A percentile compares a stretch with the other conserved stretches of the same genome.
Evolutionary conservation across 2,113 vertebrate species (phyloP).

Genomic region (Dryoscopus gambensis): DNA sequence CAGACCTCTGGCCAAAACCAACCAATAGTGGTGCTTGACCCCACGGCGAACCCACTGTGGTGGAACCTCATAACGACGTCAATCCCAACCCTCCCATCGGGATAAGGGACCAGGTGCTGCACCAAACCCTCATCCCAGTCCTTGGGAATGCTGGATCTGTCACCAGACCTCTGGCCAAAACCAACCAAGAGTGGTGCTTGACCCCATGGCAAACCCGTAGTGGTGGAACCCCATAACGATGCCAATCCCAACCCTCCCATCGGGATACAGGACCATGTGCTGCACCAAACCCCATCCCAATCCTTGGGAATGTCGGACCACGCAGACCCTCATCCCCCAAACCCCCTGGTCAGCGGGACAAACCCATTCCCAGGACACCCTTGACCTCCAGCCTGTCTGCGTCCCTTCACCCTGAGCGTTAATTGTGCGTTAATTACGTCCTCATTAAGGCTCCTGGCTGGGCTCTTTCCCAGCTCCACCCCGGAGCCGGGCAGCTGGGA

Average conservation of each 20-base stretch:
- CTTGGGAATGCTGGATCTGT: background rate
- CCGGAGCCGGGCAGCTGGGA: background rate
- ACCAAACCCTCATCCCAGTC: background rate
- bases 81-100: too few species aligned
- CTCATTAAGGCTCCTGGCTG: background rate
- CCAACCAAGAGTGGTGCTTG: background rate
- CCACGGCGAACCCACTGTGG: too few species aligned
- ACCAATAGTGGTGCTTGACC: too few species aligned
- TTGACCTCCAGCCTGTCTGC: fast-evolving
- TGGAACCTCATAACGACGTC: too few species aligned
- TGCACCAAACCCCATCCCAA: background rate
- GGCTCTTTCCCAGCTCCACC: background rate
- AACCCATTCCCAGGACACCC: background rate
- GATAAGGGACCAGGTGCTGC: too few species aligned
- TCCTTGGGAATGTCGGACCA: background rate
- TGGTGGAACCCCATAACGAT: background rate
- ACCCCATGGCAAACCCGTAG: background rate
- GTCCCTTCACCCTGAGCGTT: background rate
- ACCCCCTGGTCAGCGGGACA: background rate
- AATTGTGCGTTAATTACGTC: background rate
- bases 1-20: background rate
- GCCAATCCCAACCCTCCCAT: too few species aligned
- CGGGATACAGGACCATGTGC: too few species aligned
- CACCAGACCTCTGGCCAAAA: background rate
- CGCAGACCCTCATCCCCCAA: fast-evolving